A percentile compares a stretch with the other conserved stretches of the same genome.
phyloP scores from a whole-genome alignment of 2,888 invertebrate genomes.

The Dromius quadrimaculatus region DNA sequence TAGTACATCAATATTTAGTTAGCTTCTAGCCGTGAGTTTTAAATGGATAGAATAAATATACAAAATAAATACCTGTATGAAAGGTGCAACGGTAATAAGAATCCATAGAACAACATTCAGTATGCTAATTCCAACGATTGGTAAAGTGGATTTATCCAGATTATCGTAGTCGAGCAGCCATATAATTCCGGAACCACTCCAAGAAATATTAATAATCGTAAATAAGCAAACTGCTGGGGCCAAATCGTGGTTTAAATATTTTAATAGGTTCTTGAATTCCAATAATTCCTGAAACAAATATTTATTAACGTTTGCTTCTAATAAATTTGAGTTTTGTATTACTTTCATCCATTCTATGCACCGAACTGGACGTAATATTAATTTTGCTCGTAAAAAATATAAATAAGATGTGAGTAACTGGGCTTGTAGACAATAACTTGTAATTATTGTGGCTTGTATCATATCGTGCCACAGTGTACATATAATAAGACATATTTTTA shows the following conservation, averaged over 20 bases:
- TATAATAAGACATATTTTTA: constrained; percentile 75
- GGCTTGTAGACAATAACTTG: constrained; percentile 86
- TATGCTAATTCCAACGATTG: constrained; percentile 72
- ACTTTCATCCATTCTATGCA: constrained; percentile 86
- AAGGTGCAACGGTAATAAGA: constrained; percentile 74
- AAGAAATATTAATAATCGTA: constrained; percentile 80
- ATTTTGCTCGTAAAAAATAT: constrained; percentile 77
- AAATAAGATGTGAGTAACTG: constrained; percentile 82
- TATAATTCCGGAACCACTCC: constrained; percentile 77
- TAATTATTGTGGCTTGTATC: constrained; percentile 84
- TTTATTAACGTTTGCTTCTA: constrained; percentile 50
- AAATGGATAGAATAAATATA: too few species aligned
- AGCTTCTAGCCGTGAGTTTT: too few species aligned
- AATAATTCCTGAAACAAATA: constrained; percentile 75
- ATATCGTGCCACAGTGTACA: constrained; percentile 84
- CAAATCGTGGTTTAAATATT: constrained; percentile 81
- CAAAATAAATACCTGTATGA: constrained; percentile 75
- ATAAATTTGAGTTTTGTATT: constrained; percentile 52
- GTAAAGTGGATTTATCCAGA: constrained; percentile 71
- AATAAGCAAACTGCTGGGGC: constrained; percentile 83
- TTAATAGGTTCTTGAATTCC: constrained; percentile 82
- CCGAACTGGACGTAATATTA: constrained; percentile 79
- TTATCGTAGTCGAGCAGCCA: constrained; percentile 76
- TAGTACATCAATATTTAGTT: too few species aligned
- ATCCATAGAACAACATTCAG: constrained; percentile 76